Evolutionary conservation across 2,113 vertebrate genomes (phyloP).

Genomic region (Lethenteron reissneri): DNA sequence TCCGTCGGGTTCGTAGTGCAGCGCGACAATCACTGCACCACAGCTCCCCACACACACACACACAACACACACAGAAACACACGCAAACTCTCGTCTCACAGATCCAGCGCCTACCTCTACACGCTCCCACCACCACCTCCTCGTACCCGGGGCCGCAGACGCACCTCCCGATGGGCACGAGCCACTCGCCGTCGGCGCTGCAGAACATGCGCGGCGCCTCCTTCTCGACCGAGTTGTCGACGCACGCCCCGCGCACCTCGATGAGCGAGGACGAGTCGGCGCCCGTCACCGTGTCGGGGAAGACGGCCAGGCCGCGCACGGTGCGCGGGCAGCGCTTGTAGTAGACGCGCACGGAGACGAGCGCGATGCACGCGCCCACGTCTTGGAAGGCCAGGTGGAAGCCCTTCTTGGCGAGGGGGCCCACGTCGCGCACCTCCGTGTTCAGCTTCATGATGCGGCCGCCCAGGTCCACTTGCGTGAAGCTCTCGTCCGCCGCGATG

Average conservation of each 20-base stretch:
- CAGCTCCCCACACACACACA: too few species aligned
- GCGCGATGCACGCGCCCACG: constrained; percentile 79
- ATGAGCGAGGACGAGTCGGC: constrained; percentile 84
- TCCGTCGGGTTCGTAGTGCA: too few species aligned
- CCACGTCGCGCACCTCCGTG: constrained; percentile 76
- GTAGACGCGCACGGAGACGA: constrained; percentile 82
- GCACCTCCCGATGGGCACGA: constrained; percentile 93
- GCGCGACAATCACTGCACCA: too few species aligned
- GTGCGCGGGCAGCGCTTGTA: constrained; percentile 86
- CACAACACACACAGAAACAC: too few species aligned
- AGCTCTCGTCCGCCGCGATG: constrained; percentile 86
- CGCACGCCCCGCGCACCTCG: constrained; percentile 83
- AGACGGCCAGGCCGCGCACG: constrained; percentile 74
- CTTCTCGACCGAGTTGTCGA: constrained; percentile 88
- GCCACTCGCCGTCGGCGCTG: constrained; percentile 95
- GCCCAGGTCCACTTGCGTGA: constrained; percentile 94
- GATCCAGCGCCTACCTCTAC: too few species aligned
- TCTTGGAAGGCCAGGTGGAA: constrained; percentile 98
- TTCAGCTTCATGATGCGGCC: constrained; percentile 97
- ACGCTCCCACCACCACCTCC: constrained; percentile 20
- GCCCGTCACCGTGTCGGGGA: constrained; percentile 83
- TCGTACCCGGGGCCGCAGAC: constrained; percentile 72
- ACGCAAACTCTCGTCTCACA: too few species aligned
- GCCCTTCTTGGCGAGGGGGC: constrained; percentile 51
- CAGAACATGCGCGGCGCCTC: constrained; percentile 97